Evolutionary conservation across 1,140 invertebrate species (phyloP).

Genomic region (Pteromalus puparum): DNA sequence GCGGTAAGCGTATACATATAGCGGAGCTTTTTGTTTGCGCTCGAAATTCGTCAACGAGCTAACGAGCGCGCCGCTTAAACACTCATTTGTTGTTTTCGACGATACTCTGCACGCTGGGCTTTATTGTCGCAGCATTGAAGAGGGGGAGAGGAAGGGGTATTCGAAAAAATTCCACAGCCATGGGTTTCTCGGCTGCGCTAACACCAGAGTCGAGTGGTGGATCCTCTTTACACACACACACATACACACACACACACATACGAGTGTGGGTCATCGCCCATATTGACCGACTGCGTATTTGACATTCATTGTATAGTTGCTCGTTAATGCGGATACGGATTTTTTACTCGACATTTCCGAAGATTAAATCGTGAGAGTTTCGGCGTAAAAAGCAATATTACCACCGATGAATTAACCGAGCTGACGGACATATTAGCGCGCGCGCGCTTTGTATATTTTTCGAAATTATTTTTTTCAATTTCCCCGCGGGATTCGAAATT

Average conservation of each 20-base stretch:
- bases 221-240: too few species aligned
- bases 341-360: neutral
- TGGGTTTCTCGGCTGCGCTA: neutral
- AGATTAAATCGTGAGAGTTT: too few species aligned
- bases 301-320: conserved; percentile 26
- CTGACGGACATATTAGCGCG: too few species aligned
- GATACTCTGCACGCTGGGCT: neutral
- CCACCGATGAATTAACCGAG: too few species aligned
- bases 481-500: too few species aligned
- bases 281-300: neutral
- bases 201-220: neutral
- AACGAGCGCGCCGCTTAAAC: conserved; percentile 44
- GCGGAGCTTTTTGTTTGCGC: conserved; percentile 20
- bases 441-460: too few species aligned
- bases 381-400: too few species aligned
- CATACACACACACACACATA: neutral
- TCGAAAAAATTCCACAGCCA: too few species aligned
- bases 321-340: neutral
- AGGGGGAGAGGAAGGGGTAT: neutral
- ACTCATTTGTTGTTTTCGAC: conserved; percentile 44
- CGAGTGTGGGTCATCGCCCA: neutral
- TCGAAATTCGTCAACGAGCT: conserved; percentile 18
- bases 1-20: neutral
- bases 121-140: neutral
- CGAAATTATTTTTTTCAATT: too few species aligned